A percentile compares a stretch with the other conserved stretches of the same genome.
Conservation (phyloP, 2,888 invertebrate genomes). For the Ophion obscuratus region DNA sequence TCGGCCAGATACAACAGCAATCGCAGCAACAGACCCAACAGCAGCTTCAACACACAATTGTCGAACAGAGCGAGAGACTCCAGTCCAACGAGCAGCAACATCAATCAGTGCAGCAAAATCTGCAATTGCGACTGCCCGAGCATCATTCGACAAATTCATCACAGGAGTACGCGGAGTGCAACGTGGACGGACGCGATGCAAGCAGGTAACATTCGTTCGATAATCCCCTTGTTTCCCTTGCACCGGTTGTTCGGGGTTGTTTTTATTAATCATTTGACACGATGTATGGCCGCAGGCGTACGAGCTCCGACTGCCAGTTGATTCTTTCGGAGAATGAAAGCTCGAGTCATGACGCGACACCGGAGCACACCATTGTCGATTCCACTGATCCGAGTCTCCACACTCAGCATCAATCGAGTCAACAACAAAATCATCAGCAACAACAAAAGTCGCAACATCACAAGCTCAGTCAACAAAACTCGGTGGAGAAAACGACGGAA, state of each 20-base stretch:
- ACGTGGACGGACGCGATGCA: slow-evolving; percentile 73
- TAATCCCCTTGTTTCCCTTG: background rate
- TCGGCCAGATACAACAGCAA: slow-evolving; percentile 48
- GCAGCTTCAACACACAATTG: slow-evolving; percentile 60
- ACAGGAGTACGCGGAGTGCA: slow-evolving; percentile 70
- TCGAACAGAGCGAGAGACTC: slow-evolving; percentile 65
- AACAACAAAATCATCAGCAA: slow-evolving; percentile 65
- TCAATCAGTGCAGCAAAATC: slow-evolving; percentile 63
- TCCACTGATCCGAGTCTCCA: slow-evolving; percentile 73
- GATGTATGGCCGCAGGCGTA: slow-evolving; percentile 71
- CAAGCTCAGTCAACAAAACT: slow-evolving; percentile 82
- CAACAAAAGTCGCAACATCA: slow-evolving; percentile 78
- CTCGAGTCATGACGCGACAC: slow-evolving; percentile 81
- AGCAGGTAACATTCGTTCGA: slow-evolving; percentile 74
- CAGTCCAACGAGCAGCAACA: slow-evolving; percentile 65
- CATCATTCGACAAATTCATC: slow-evolving; percentile 71
- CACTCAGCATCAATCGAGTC: slow-evolving; percentile 73
- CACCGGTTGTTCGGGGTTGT: background rate
- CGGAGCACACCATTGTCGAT: slow-evolving; percentile 81
- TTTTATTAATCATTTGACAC: background rate
- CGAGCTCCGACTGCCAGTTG: slow-evolving; percentile 80
- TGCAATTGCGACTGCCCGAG: slow-evolving; percentile 77
- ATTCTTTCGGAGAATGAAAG: slow-evolving; percentile 79
- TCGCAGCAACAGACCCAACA: slow-evolving; percentile 67
- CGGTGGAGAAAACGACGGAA: slow-evolving; percentile 79